phyloP scores from a whole-genome alignment of 2,888 invertebrate genomes.

The Sinotaia quadrata region DNA sequence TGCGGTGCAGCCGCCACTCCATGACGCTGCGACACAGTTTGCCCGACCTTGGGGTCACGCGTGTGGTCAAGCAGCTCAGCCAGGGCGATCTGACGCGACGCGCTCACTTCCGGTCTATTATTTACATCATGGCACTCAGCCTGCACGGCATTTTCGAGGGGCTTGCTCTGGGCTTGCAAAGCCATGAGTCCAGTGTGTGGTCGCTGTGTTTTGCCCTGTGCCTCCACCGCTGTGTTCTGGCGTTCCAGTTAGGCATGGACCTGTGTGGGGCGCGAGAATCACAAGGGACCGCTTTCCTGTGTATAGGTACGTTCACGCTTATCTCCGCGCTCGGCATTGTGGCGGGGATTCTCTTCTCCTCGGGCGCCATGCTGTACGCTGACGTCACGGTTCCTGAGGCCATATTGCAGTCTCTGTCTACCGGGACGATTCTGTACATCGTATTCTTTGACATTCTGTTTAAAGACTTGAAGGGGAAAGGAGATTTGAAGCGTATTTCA shows the following conservation, averaged over 20 bases:
- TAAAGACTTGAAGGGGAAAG: conserved; percentile 61
- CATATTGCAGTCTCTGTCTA: conserved; percentile 61
- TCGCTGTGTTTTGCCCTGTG: conserved; percentile 61
- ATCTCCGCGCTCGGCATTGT: conserved; percentile 61
- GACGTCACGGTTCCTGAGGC: conserved; percentile 64
- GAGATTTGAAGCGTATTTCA: conserved; percentile 60
- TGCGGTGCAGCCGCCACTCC: conserved; percentile 22
- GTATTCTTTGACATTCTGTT: conserved; percentile 65
- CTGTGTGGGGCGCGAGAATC: conserved; percentile 57
- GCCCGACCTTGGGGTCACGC: conserved; percentile 51
- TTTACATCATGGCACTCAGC: conserved; percentile 60
- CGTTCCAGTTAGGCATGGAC: conserved; percentile 62
- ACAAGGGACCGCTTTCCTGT: conserved; percentile 57
- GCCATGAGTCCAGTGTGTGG: conserved; percentile 60
- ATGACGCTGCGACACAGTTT: conserved; percentile 11
- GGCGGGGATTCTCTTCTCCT: conserved; percentile 59
- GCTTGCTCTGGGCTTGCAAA: conserved; percentile 62
- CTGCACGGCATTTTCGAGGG: conserved; percentile 66
- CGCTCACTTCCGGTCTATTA: conserved; percentile 59
- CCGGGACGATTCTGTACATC: conserved; percentile 64
- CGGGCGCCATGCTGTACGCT: conserved; percentile 59
- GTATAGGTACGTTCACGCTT: conserved; percentile 59
- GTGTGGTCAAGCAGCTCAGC: conserved; percentile 59
- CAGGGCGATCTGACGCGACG: conserved; percentile 49
- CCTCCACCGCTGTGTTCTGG: conserved; percentile 59